Conservation (phyloP, 30 jellyfish, hydroid and myxozoan species). For the Aurelia coerulea region DNA sequence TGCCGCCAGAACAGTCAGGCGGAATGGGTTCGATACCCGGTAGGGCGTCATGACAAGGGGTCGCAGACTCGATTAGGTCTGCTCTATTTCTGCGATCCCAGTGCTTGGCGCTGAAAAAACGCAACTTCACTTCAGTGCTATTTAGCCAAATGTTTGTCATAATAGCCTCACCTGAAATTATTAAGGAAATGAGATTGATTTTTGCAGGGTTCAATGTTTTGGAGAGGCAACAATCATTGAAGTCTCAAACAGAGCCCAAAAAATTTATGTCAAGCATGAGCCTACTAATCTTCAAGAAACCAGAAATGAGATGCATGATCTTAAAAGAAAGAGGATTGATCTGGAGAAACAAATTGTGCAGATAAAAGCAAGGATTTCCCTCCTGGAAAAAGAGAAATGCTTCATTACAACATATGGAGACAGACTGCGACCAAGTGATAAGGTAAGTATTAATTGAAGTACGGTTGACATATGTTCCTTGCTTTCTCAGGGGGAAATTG, state of each 20-base stretch:
- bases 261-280: neutral
- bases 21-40: too few relatives aligned
- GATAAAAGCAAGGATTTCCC: neutral
- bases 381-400: constrained; percentile 24
- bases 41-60: too few relatives aligned
- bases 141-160: too few relatives aligned
- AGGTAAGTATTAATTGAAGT: constrained; percentile 1
- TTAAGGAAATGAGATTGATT: neutral
- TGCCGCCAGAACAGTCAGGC: too few relatives aligned
- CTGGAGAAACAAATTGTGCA: neutral
- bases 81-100: too few relatives aligned
- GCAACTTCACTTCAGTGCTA: too few relatives aligned
- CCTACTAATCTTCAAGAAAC: constrained; percentile 11
- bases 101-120: too few relatives aligned
- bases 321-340: neutral
- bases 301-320: constrained; percentile 39
- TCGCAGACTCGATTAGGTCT: too few relatives aligned
- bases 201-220: constrained; percentile 56
- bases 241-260: constrained; percentile 27
- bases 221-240: constrained; percentile 75
- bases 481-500: too few relatives aligned
- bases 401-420: constrained; percentile 39
- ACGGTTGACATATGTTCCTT: too few relatives aligned
- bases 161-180: too few relatives aligned
- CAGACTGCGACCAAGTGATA: constrained; percentile 1